A percentile compares a stretch with the other conserved stretches of the same genome.
Evolutionary conservation across 1,140 invertebrate species (phyloP).

Genomic region (Cheumatopsyche charites): DNA sequence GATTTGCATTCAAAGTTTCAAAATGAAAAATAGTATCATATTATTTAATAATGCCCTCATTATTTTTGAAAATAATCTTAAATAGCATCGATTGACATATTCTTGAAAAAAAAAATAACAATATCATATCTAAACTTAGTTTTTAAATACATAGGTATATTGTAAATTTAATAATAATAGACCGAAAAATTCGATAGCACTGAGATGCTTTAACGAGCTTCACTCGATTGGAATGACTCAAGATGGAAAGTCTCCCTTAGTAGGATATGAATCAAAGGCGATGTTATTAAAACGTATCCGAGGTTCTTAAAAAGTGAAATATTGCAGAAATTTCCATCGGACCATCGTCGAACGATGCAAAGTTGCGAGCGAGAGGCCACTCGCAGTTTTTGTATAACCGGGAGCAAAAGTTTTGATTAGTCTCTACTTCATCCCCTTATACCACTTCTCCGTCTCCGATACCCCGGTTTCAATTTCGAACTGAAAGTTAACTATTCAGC

Average conservation of each 20-base stretch:
- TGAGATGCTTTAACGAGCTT: too few relatives aligned
- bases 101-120: too few relatives aligned
- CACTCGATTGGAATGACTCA: too few relatives aligned
- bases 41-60: too few relatives aligned
- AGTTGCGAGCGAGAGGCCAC: slow-evolving; percentile 12
- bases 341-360: slow-evolving; percentile 17
- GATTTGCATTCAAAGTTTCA: too few relatives aligned
- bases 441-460: neutral
- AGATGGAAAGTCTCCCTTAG: neutral
- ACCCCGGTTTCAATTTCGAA: slow-evolving; percentile 30
- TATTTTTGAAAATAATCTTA: too few relatives aligned
- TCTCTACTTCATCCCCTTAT: neutral
- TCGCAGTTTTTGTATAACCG: slow-evolving; percentile 26
- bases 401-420: slow-evolving; percentile 33
- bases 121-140: too few relatives aligned
- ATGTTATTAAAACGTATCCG: neutral
- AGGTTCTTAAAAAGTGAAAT: slow-evolving; percentile 14
- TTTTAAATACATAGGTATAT: too few relatives aligned
- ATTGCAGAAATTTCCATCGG: slow-evolving; percentile 8
- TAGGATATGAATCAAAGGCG: neutral
- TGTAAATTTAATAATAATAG: too few relatives aligned
- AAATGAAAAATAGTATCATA: too few relatives aligned
- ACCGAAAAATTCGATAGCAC: too few relatives aligned
- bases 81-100: too few relatives aligned
- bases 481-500: slow-evolving; percentile 27